These are phyloP conservation scores for Myodes glareolus DNA, from an alignment of 2,113 vertebrate species.

Conservation along the genomic window DNA sequence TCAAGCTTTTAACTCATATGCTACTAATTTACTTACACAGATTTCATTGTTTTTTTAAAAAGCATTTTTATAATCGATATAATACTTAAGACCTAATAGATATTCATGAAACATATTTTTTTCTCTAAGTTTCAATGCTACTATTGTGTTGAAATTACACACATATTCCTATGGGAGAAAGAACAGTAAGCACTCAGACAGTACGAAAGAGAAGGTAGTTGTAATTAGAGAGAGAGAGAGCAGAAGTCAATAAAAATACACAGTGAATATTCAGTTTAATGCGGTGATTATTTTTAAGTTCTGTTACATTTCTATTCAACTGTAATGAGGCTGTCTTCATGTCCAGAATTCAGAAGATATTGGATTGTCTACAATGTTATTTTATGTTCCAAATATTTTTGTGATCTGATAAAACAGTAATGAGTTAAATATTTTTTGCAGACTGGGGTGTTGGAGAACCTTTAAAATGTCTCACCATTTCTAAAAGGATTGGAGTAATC, in stretches of 20 bases:
- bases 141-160: background rate
- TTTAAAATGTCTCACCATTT: background rate
- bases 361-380: background rate
- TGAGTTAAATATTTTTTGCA: background rate
- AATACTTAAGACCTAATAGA: background rate
- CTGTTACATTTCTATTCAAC: background rate
- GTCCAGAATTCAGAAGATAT: background rate
- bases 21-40: background rate
- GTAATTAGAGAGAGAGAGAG: background rate
- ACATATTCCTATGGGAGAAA: background rate
- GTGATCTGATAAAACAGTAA: background rate
- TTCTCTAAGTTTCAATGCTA: background rate
- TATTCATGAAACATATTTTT: background rate
- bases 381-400: background rate
- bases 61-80: background rate
- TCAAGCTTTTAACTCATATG: background rate
- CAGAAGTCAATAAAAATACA: background rate
- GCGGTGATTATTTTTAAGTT: background rate
- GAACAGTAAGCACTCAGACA: background rate
- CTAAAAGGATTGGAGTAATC: background rate
- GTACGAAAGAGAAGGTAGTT: background rate
- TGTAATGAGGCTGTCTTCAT: background rate
- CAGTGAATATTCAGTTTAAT: background rate
- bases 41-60: background rate
- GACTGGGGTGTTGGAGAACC: background rate